Percentiles rank a stretch among this genome's conserved stretches.
These are phyloP conservation scores for Lampropteryx suffumata DNA, from an alignment of 2,888 invertebrate species.

Conservation along the genomic window DNA sequence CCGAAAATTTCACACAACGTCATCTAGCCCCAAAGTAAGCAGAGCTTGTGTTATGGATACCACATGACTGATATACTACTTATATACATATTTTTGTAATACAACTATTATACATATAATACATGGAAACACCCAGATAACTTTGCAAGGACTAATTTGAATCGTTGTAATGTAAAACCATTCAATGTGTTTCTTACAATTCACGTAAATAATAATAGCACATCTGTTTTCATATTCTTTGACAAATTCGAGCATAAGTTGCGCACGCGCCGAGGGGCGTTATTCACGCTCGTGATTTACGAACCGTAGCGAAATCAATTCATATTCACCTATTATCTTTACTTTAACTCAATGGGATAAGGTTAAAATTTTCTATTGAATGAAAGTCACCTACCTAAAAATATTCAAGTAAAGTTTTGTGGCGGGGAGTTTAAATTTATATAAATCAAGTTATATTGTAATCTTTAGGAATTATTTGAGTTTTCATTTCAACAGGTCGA, in stretches of 20 bases:
- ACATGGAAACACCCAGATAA: too few species aligned
- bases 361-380: slow-evolving; percentile 5
- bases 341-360: slow-evolving; percentile 23
- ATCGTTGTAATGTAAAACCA: too few species aligned
- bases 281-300: slow-evolving; percentile 58
- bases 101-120: too few species aligned
- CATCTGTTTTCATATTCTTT: slow-evolving; percentile 33
- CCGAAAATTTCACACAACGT: too few species aligned
- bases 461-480: neutral
- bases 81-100: too few species aligned
- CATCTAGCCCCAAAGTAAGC: too few species aligned
- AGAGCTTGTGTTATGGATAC: too few species aligned
- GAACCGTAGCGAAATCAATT: slow-evolving; percentile 48
- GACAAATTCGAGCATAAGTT: slow-evolving; percentile 36
- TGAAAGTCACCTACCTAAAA: neutral
- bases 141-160: too few species aligned
- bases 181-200: too few species aligned
- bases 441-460: neutral
- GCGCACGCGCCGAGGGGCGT: slow-evolving; percentile 51
- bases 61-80: too few species aligned
- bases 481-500: neutral
- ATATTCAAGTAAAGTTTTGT: slow-evolving; percentile 2
- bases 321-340: slow-evolving; percentile 38
- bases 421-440: neutral
- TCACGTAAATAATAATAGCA: too few species aligned